These are phyloP conservation scores for Amphipyra berbera DNA, from an alignment of 2,888 invertebrate genomes.

Conservation along the genomic window DNA sequence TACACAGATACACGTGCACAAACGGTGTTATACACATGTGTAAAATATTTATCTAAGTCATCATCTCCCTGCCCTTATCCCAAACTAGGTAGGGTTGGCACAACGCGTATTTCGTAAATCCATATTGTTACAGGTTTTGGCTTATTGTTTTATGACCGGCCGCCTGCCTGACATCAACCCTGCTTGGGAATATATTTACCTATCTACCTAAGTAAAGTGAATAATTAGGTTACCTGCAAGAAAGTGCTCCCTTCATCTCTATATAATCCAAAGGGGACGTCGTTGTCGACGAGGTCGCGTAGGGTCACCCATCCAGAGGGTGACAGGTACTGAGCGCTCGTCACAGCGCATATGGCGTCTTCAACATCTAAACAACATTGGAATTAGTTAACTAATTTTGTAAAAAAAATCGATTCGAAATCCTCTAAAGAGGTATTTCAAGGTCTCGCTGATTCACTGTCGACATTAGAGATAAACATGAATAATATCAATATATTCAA, in stretches of 20 bases:
- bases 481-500: slow-evolving; percentile 4
- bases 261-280: slow-evolving; percentile 94
- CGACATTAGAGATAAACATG: slow-evolving; percentile 4
- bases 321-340: slow-evolving; percentile 95
- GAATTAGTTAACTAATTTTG: background rate
- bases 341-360: slow-evolving; percentile 95
- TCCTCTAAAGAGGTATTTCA: slow-evolving; percentile 3
- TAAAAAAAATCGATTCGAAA: background rate
- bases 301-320: slow-evolving; percentile 95
- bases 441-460: slow-evolving; percentile 9
- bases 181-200: too few species aligned
- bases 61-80: too few species aligned
- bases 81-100: too few species aligned
- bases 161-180: too few species aligned
- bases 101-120: too few species aligned
- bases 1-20: too few species aligned
- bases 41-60: too few species aligned
- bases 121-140: too few species aligned
- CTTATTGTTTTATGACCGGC: too few species aligned
- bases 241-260: slow-evolving; percentile 95
- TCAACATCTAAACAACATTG: slow-evolving; percentile 90
- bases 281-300: slow-evolving; percentile 93
- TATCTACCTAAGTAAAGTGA: too few species aligned
- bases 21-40: too few species aligned
- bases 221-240: slow-evolving; percentile 73